These are phyloP conservation scores for Ifrita kowaldi DNA, from an alignment of 2,113 vertebrate species.

Conservation along the genomic window DNA sequence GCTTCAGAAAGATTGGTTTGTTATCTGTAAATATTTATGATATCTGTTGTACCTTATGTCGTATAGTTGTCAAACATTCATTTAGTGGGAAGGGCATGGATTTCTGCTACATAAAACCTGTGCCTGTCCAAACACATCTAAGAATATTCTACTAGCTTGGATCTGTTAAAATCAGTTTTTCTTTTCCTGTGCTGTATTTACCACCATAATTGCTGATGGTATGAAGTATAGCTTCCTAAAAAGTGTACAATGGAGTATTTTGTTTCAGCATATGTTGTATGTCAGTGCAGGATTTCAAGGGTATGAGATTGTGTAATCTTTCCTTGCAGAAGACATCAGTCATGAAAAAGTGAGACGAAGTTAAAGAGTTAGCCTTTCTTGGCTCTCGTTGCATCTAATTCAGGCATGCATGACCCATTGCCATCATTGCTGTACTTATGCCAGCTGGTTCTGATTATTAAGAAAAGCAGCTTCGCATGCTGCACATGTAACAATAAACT, in stretches of 20 bases:
- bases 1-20: background rate
- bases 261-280: constrained; percentile 69
- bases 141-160: constrained; percentile 25
- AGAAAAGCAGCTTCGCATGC: constrained; percentile 66
- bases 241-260: constrained; percentile 61
- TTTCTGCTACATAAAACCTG: background rate
- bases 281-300: constrained; percentile 60
- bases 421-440: constrained; percentile 60
- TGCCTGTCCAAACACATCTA: background rate
- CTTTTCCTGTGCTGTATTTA: constrained; percentile 32
- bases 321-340: constrained; percentile 72
- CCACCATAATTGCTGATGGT: constrained; percentile 41
- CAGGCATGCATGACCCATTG: constrained; percentile 65
- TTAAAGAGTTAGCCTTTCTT: constrained; percentile 65
- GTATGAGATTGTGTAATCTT: constrained; percentile 45
- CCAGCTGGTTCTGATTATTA: constrained; percentile 77
- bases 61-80: background rate
- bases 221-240: constrained; percentile 69
- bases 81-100: background rate
- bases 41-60: background rate
- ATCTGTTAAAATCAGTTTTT: constrained; percentile 52
- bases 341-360: constrained; percentile 63
- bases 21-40: background rate
- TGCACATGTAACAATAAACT: constrained; percentile 74
- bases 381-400: constrained; percentile 66